Percentiles rank a stretch among this genome's conserved stretches.
These are phyloP conservation scores for Troglohyphantes excavatus DNA, from an alignment of 2,888 invertebrate genomes.

Conservation along the genomic window DNA sequence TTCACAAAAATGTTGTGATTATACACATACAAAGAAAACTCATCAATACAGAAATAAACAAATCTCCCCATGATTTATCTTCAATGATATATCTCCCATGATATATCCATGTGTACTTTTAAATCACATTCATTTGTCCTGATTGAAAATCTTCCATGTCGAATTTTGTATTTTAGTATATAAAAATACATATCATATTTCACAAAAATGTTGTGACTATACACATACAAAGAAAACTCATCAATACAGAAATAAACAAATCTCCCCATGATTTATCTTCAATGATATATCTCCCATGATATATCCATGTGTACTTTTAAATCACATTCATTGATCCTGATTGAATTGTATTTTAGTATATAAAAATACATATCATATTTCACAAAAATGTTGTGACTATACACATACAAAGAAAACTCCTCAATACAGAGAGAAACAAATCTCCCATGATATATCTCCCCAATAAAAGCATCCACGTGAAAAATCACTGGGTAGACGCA, in stretches of 20 bases:
- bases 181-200: too few relatives aligned
- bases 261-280: too few relatives aligned
- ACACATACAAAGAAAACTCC: background rate
- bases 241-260: background rate
- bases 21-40: background rate
- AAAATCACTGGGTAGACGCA: conserved; percentile 8
- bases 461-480: conserved; percentile 10
- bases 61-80: too few relatives aligned
- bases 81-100: background rate
- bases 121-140: too few relatives aligned
- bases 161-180: too few relatives aligned
- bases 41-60: background rate
- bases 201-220: background rate
- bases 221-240: background rate
- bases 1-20: background rate
- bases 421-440: background rate
- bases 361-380: too few relatives aligned
- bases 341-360: too few relatives aligned
- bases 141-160: too few relatives aligned
- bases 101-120: too few relatives aligned
- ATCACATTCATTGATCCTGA: too few relatives aligned
- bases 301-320: too few relatives aligned
- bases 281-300: background rate
- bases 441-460: background rate
- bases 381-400: background rate